Evolutionary conservation across 2,113 vertebrate genomes (phyloP).

Genomic region (Bubo blakistoni): DNA sequence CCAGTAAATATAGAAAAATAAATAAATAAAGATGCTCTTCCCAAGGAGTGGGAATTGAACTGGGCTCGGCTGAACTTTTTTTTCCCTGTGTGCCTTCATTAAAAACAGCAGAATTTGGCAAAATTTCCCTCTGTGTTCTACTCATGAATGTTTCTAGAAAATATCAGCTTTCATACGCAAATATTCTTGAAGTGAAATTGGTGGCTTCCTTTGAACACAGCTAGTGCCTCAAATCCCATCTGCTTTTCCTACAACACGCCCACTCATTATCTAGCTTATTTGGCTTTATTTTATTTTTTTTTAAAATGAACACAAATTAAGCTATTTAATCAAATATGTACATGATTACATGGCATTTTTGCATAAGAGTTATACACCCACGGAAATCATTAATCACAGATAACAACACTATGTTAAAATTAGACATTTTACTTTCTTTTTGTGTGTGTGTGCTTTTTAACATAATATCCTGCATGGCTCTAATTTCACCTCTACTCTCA

Average conservation of each 20-base stretch:
- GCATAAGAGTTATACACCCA: constrained; percentile 65
- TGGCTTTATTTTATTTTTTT: constrained; percentile 68
- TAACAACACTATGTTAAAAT: constrained; percentile 67
- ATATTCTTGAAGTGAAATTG: constrained; percentile 69
- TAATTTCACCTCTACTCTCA: constrained; percentile 63
- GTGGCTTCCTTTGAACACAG: constrained; percentile 64
- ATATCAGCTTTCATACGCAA: constrained; percentile 67
- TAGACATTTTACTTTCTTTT: constrained; percentile 60
- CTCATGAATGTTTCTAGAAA: constrained; percentile 70
- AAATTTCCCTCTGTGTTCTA: constrained; percentile 62
- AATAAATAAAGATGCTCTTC: constrained; percentile 36
- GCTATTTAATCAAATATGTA: constrained; percentile 70
- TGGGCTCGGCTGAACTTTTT: constrained; percentile 33
- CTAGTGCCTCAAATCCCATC: constrained; percentile 68
- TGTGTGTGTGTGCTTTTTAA: constrained; percentile 50
- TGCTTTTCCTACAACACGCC: constrained; percentile 68
- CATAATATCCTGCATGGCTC: constrained; percentile 55
- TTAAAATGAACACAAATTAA: constrained; percentile 70
- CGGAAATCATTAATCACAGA: constrained; percentile 67
- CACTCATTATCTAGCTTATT: constrained; percentile 74
- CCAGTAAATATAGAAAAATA: constrained; percentile 43
- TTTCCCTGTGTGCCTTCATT: background rate
- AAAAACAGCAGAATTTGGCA: constrained; percentile 61
- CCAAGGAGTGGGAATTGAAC: constrained; percentile 30
- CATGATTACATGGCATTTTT: constrained; percentile 62